Conservation (phyloP, 1,140 invertebrate species). For the Rhizoglyphus robini region DNA sequence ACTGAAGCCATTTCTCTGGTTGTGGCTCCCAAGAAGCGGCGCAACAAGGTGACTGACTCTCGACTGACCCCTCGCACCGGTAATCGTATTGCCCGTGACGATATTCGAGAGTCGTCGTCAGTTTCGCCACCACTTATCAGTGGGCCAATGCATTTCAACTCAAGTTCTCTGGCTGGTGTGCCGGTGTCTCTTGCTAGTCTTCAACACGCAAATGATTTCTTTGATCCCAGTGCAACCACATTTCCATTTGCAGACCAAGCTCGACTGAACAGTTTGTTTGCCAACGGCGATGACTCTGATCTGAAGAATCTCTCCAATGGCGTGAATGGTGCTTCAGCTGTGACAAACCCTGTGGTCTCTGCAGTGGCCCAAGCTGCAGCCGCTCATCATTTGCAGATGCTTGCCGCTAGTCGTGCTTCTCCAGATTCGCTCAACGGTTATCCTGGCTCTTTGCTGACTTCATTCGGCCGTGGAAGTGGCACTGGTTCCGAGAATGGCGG, state of each 20-base stretch:
- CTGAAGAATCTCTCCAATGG: slow-evolving; percentile 3
- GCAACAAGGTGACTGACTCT: slow-evolving; percentile 91
- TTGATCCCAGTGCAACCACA: slow-evolving; percentile 41
- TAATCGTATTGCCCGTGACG: slow-evolving; percentile 55
- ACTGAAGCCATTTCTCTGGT: slow-evolving; percentile 82
- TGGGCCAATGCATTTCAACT: background rate
- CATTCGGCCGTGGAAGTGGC: slow-evolving; percentile 24
- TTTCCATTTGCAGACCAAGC: slow-evolving; percentile 37
- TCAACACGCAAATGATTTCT: slow-evolving; percentile 75
- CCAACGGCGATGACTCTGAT: slow-evolving; percentile 13
- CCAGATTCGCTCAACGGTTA: slow-evolving; percentile 26
- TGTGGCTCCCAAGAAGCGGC: slow-evolving; percentile 71
- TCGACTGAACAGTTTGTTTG: slow-evolving; percentile 30
- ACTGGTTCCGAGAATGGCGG: slow-evolving; percentile 24
- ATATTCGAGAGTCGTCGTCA: slow-evolving; percentile 48
- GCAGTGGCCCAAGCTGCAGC: slow-evolving; percentile 25
- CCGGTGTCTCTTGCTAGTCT: slow-evolving; percentile 42
- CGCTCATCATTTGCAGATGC: slow-evolving; percentile 19
- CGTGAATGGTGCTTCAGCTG: slow-evolving; percentile 1
- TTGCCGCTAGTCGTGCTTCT: slow-evolving; percentile 25
- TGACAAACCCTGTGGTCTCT: slow-evolving; percentile 23
- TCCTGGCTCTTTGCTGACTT: background rate
- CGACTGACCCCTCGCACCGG: slow-evolving; percentile 80
- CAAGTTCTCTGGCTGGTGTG: background rate
- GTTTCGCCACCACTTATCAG: slow-evolving; percentile 34